Percentiles rank a stretch among this genome's conserved stretches.
These are phyloP conservation scores for Epistrophe grossulariae DNA, from an alignment of 2,888 invertebrate genomes.

Conservation along the genomic window DNA sequence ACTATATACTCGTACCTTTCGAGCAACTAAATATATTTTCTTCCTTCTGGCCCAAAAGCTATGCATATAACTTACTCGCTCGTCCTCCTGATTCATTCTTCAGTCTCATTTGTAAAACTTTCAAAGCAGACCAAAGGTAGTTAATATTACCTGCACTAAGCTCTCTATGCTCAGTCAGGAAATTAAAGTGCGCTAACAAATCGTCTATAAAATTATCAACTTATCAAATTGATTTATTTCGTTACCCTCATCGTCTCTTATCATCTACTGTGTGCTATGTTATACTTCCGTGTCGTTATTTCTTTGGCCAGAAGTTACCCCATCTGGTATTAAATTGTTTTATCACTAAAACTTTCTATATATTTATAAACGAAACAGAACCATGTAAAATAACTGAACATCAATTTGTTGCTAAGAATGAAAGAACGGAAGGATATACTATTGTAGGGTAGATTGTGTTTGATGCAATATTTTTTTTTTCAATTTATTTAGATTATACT, in stretches of 20 bases:
- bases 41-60: neutral
- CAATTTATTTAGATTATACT: neutral
- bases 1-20: neutral
- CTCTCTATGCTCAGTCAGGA: constrained; percentile 22
- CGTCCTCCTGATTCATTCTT: neutral
- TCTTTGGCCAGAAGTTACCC: neutral
- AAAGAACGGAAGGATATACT: neutral
- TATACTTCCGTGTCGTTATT: neutral
- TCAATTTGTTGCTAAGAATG: constrained; percentile 39
- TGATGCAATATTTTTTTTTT: neutral
- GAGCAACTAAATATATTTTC: neutral
- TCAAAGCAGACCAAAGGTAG: constrained; percentile 22
- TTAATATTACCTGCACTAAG: constrained; percentile 22
- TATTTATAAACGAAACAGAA: constrained; percentile 4
- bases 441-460: neutral
- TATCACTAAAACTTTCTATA: neutral
- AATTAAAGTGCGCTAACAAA: constrained; percentile 65
- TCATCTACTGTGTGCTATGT: constrained; percentile 5
- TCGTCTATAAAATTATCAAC: constrained; percentile 66
- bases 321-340: constrained; percentile 38
- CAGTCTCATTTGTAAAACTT: constrained; percentile 16
- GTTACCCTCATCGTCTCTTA: constrained; percentile 1
- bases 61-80: neutral
- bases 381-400: constrained; percentile 49
- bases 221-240: constrained; percentile 63